Conservation (phyloP, 2,113 vertebrate species). For the Indicator maculatus region DNA sequence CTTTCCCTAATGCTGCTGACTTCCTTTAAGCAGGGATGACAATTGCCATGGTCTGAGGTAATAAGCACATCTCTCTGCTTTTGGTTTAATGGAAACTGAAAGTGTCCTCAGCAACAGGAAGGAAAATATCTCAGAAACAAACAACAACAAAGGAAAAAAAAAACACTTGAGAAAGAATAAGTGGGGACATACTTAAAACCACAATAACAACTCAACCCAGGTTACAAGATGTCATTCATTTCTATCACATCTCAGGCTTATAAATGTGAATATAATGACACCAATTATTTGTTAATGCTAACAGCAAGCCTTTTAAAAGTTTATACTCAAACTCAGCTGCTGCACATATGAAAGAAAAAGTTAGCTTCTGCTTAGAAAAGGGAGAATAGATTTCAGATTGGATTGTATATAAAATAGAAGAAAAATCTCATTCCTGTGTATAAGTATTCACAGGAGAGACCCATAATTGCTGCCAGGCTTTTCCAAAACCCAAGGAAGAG, state of each 20-base stretch:
- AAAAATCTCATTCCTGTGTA: not conserved
- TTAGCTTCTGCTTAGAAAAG: not conserved
- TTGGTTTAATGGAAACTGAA: not conserved
- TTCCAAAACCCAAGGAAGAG: slow-evolving; percentile 16
- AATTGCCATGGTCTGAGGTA: not conserved
- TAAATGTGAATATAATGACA: not conserved
- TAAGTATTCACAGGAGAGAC: slow-evolving; percentile 36
- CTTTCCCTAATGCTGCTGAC: not conserved
- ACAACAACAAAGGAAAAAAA: not conserved
- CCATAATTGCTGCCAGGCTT: slow-evolving; percentile 43
- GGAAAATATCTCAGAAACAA: not conserved
- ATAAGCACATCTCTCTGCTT: not conserved
- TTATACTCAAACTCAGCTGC: not conserved
- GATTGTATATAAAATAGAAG: not conserved
- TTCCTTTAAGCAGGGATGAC: not conserved
- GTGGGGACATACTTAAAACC: not conserved
- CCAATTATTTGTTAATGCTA: not conserved
- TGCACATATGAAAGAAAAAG: not conserved
- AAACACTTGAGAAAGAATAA: not conserved
- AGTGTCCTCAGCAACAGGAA: not conserved
- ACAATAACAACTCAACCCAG: not conserved
- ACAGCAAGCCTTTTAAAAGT: not conserved
- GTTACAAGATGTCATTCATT: not conserved
- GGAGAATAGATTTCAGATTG: slow-evolving; percentile 2
- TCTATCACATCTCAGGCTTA: not conserved